Base-by-base conservation (phyloP, 2,888 invertebrate species). In the Apeira syringaria region DNA sequence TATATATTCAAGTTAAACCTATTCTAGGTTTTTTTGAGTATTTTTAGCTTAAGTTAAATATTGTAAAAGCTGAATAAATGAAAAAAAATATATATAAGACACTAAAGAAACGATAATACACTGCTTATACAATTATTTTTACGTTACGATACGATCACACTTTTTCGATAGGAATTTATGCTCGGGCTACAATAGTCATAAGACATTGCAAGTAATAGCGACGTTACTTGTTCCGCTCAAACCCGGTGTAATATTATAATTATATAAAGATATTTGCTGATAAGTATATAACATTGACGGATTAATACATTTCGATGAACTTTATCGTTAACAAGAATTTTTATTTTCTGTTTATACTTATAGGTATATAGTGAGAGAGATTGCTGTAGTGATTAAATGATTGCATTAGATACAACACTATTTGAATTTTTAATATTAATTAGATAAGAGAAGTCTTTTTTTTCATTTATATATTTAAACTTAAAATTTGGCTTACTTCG, bases 361-460 rank as follows among this genome's bases (percentile, higher is more conserved):
- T 70, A 72, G 71, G 69, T 70, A 77, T 72, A 74, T 72, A 59
- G 59, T 55, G 32, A 26, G 35, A 55, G 61, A 61, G 53, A 61
- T 51, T 64, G 66, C 59, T 55, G 64, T 80, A 80, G 77, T 63
- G 55, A 69, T 69, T 72, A 54, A 61, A 62, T 64, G 51, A 53
- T 69, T 60, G 65, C 64, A 70, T 69, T 74, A 74, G 69, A 64
- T 54, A 65, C 65, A 68, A 76, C 52, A 50, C 68, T 59, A 76
- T 79, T 84, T 76, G 81, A 81, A 81, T 74, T 75, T 75, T 75
- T 74, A 71, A 75, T 47, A 47, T 73, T 63, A 68, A 64, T 66
- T 73, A 74, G 59, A 53, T 76, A 71, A 70, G 64, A 67, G 58
- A 78, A 72, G 80, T n/a, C n/a, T n/a, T 81, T 81, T 81, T 84